Evolutionary conservation across 2,888 invertebrate species (phyloP).

Genomic region (Vanessa cardui): DNA sequence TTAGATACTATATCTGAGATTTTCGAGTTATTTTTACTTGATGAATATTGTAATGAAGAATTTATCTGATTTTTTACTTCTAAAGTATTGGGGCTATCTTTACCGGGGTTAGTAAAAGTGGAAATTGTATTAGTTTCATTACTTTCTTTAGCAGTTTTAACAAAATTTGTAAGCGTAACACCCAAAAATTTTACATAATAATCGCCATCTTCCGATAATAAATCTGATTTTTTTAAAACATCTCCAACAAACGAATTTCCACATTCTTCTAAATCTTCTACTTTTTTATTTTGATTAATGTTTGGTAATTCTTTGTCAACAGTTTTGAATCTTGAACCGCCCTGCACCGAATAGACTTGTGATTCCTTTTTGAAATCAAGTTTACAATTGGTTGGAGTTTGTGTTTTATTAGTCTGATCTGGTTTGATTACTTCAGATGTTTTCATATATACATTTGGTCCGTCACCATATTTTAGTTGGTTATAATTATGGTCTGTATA

Average conservation of each 20-base stretch:
- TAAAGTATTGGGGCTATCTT: conserved; percentile 9
- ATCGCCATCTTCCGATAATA: conserved; percentile 48
- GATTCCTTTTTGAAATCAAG: conserved; percentile 21
- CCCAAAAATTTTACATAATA: conserved; percentile 68
- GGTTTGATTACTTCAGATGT: conserved; percentile 24
- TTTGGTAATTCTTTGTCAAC: conserved; percentile 16
- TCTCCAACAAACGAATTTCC: conserved; percentile 36
- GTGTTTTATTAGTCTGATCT: conserved; percentile 13
- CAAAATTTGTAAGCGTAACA: conserved; percentile 60
- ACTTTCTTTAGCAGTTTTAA: conserved; percentile 23
- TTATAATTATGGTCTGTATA: conserved; percentile 40
- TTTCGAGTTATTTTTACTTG: not conserved
- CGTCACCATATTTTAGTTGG: conserved; percentile 27
- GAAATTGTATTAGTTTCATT: conserved; percentile 17
- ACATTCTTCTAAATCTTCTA: conserved; percentile 15
- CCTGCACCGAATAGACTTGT: conserved; percentile 22
- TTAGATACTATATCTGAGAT: not conserved
- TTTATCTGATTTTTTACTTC: not conserved
- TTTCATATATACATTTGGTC: conserved; percentile 38
- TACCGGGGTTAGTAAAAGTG: not conserved
- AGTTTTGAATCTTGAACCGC: conserved; percentile 4
- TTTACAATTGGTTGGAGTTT: conserved; percentile 22
- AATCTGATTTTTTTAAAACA: conserved; percentile 42
- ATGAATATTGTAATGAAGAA: not conserved
- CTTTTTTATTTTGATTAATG: conserved; percentile 27